Conservation (phyloP, 2,797 vertebrate genomes). For the Pteronotus mesoamericanus region DNA sequence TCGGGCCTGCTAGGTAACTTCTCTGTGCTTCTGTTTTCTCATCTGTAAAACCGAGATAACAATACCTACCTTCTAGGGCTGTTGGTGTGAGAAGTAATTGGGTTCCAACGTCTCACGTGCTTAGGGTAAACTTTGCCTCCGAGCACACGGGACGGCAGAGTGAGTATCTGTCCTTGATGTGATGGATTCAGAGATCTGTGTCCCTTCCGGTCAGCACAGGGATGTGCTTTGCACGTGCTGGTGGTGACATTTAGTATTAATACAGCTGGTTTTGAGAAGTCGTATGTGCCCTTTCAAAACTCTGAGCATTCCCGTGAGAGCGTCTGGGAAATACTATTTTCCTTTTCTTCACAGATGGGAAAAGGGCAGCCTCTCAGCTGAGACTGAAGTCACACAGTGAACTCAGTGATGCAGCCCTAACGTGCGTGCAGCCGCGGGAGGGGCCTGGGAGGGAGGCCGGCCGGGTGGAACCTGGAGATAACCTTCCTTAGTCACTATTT, state of each 20-base stretch:
- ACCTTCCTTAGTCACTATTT: neutral
- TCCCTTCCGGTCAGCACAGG: neutral
- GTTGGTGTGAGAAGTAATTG: neutral
- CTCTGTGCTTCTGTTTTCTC: neutral
- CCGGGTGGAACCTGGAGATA: fast-evolving
- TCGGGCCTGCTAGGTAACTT: neutral
- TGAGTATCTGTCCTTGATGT: fast-evolving
- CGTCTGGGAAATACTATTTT: neutral
- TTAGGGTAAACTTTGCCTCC: neutral
- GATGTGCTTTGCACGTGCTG: fast-evolving
- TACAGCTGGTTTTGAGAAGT: neutral
- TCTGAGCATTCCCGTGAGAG: neutral
- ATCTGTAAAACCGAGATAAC: neutral
- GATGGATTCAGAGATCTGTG: neutral
- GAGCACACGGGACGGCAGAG: neutral
- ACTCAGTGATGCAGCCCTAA: fast-evolving
- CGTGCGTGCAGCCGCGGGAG: fast-evolving
- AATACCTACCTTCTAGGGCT: neutral
- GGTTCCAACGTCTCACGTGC: neutral
- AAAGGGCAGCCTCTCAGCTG: neutral
- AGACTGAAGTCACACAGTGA: neutral
- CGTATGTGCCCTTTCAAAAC: neutral
- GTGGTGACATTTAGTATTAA: neutral
- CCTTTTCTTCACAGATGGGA: neutral
- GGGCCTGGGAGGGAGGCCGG: neutral